Conservation (phyloP, 2,888 invertebrate species). For the Drosophila borborema region DNA sequence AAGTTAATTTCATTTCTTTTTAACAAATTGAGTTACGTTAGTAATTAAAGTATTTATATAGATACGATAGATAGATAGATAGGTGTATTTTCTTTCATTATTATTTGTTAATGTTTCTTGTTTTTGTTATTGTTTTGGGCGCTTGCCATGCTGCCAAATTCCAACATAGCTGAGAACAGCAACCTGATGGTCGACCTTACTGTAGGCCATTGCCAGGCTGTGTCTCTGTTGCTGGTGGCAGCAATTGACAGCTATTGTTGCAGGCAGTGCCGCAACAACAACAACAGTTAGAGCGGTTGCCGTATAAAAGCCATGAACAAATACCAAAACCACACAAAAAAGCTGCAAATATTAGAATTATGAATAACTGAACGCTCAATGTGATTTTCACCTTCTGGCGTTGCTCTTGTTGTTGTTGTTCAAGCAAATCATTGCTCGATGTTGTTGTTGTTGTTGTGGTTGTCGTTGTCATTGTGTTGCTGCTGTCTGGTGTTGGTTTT, state of each 20-base stretch:
- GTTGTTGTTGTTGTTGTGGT: slow-evolving; percentile 63
- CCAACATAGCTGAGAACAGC: slow-evolving; percentile 17
- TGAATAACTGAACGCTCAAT: slow-evolving; percentile 84
- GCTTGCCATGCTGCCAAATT: slow-evolving; percentile 21
- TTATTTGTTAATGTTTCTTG: slow-evolving; percentile 24
- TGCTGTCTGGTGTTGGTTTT: slow-evolving; percentile 36
- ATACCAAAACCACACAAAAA: slow-evolving; percentile 85
- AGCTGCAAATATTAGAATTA: slow-evolving; percentile 83
- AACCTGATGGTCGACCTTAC: slow-evolving; percentile 40
- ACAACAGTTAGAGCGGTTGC: slow-evolving; percentile 68
- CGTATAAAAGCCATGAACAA: slow-evolving; percentile 84
- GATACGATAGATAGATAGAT: not conserved
- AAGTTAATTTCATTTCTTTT: slow-evolving; percentile 8
- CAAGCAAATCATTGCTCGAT: slow-evolving; percentile 45
- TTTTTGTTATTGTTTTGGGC: slow-evolving; percentile 39
- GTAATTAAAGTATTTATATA: slow-evolving; percentile 22
- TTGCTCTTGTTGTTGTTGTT: slow-evolving; percentile 53
- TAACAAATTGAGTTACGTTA: slow-evolving; percentile 47
- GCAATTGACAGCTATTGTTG: slow-evolving; percentile 37
- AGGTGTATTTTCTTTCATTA: slow-evolving; percentile 1
- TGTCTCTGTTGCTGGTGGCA: slow-evolving; percentile 36
- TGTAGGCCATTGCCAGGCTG: slow-evolving; percentile 55
- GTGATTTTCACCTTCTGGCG: slow-evolving; percentile 85
- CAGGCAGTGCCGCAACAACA: slow-evolving; percentile 63
- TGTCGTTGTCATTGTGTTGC: slow-evolving; percentile 59